Percentiles rank a stretch among this genome's conserved stretches.
These are phyloP conservation scores for Tetrax tetrax DNA, from an alignment of 2,113 vertebrate genomes.

Conservation along the genomic window DNA sequence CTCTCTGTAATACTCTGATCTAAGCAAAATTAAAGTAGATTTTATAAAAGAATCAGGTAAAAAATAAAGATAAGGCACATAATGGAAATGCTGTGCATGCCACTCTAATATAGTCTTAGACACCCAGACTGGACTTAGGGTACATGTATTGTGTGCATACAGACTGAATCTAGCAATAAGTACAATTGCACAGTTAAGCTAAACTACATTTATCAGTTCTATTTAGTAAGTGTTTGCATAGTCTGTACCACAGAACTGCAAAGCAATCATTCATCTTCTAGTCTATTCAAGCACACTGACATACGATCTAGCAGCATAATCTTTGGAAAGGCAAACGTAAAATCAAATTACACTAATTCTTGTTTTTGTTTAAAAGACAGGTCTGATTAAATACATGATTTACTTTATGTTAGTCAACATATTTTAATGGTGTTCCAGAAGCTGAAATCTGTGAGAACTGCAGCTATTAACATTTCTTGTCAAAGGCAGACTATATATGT, in stretches of 20 bases:
- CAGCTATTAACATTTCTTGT: neutral
- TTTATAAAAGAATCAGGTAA: neutral
- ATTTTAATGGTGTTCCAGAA: neutral
- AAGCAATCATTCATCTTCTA: neutral
- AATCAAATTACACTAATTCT: neutral
- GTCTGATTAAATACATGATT: neutral
- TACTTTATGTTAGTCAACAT: neutral
- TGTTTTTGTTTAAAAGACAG: neutral
- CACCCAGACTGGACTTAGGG: neutral
- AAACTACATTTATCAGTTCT: neutral
- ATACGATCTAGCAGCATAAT: neutral
- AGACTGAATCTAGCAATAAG: neutral
- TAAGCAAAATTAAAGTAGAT: neutral
- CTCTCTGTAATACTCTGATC: neutral
- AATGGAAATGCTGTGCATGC: neutral
- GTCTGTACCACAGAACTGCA: neutral
- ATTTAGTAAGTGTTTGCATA: neutral
- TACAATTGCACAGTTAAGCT: neutral
- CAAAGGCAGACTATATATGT: neutral
- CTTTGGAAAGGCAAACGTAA: neutral
- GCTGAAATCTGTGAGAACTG: neutral
- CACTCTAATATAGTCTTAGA: neutral
- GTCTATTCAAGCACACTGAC: neutral
- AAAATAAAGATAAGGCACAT: neutral
- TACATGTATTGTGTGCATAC: neutral